Conservation (phyloP, 2,797 vertebrate genomes). For the Galagoides demidoff region DNA sequence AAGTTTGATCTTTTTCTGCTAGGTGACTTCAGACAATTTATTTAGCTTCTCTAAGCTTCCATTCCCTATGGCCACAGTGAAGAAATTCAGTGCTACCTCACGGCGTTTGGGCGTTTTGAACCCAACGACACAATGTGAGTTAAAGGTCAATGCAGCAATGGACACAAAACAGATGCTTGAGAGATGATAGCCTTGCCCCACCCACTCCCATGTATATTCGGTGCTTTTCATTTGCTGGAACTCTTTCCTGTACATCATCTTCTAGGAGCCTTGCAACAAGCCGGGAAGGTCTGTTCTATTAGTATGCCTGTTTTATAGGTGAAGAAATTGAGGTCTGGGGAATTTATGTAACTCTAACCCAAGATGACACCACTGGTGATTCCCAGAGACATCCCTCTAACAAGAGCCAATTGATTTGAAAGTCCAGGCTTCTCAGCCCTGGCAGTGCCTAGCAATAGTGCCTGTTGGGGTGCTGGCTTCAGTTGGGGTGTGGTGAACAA, state of each 20-base stretch:
- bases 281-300: neutral
- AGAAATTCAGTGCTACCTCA: neutral
- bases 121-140: neutral
- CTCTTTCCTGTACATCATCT: neutral
- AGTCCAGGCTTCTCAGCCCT: neutral
- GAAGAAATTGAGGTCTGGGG: neutral
- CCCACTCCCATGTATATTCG: neutral
- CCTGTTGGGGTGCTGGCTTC: neutral
- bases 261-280: neutral
- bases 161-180: neutral
- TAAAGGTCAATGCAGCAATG: neutral
- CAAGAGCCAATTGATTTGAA: neutral
- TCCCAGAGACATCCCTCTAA: neutral
- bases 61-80: neutral
- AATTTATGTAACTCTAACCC: neutral
- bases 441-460: neutral
- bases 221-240: neutral
- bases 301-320: neutral
- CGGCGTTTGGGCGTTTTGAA: neutral
- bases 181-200: neutral
- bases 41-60: neutral
- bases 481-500: neutral
- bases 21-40: neutral
- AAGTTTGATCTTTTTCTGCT: conserved; percentile 6
- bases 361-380: neutral